Evolutionary conservation across 2,113 vertebrate genomes (phyloP).

Genomic region (Coregonus clupeaformis): DNA sequence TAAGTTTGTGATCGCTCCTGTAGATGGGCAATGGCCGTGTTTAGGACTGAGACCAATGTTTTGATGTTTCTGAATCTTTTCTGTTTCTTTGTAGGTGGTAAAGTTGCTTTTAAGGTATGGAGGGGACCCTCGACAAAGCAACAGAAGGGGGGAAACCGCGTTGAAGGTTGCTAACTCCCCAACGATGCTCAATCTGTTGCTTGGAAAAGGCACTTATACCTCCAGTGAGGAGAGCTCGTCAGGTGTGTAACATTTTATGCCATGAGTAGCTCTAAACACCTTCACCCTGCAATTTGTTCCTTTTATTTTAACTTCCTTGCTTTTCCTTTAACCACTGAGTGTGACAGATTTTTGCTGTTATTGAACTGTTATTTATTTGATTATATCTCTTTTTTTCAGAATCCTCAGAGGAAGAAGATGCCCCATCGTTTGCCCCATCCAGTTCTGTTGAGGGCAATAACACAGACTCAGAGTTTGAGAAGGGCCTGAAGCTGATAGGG

Average conservation of each 20-base stretch:
- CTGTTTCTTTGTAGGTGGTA: slow-evolving; percentile 80
- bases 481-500: slow-evolving; percentile 92
- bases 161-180: slow-evolving; percentile 96
- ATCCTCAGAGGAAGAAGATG: slow-evolving; percentile 96
- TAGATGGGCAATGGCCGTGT: neutral
- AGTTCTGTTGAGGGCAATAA: slow-evolving; percentile 98
- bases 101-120: slow-evolving; percentile 94
- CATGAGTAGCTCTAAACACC: neutral
- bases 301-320: neutral
- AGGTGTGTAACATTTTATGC: slow-evolving; percentile 72
- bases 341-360: neutral
- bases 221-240: slow-evolving; percentile 98
- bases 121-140: slow-evolving; percentile 96
- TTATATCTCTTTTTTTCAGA: slow-evolving; percentile 70
- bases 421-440: slow-evolving; percentile 93
- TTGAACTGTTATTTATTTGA: neutral
- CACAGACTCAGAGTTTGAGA: slow-evolving; percentile 99
- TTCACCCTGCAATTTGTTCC: neutral
- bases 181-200: slow-evolving; percentile 95
- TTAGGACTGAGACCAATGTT: neutral
- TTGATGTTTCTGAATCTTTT: neutral
- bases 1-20: slow-evolving; percentile 8
- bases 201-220: slow-evolving; percentile 96
- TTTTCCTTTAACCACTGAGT: neutral
- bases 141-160: slow-evolving; percentile 94